Percentiles rank a stretch among this genome's conserved stretches.
Conservation (phyloP, 2,797 vertebrate species). For the Melopsittacus undulatus region DNA sequence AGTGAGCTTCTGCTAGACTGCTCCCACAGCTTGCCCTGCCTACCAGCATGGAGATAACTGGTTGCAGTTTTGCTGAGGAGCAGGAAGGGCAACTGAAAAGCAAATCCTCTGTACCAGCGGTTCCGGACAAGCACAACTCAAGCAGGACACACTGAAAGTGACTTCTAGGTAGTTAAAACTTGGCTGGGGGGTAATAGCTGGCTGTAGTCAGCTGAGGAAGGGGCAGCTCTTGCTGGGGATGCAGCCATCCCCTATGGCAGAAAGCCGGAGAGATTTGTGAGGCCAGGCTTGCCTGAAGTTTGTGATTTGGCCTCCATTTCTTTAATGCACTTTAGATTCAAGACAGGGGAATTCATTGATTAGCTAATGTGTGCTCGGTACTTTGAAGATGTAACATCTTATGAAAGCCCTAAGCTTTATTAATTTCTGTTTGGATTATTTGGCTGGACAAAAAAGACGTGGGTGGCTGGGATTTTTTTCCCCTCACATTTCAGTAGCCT, state of each 20-base stretch:
- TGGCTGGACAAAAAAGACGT: neutral
- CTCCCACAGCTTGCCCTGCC: neutral
- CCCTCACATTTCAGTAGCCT: neutral
- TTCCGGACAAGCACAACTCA: accelerated
- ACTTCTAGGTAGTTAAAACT: accelerated
- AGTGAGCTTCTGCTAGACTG: neutral
- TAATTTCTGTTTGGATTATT: neutral
- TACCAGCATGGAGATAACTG: accelerated
- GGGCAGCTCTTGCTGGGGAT: neutral
- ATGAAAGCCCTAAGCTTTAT: neutral
- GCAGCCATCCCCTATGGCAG: neutral
- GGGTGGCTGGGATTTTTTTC: neutral
- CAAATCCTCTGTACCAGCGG: no score
- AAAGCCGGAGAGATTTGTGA: neutral
- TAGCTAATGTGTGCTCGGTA: neutral
- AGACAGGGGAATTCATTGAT: neutral
- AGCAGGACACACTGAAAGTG: neutral
- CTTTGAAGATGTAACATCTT: neutral
- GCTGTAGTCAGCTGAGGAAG: neutral
- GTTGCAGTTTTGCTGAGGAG: neutral
- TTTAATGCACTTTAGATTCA: neutral
- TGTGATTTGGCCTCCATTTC: neutral
- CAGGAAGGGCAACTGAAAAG: neutral
- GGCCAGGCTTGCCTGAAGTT: neutral
- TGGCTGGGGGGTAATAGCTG: neutral